Percentiles rank a stretch among this genome's conserved stretches.
Conservation (phyloP, 2,797 vertebrate species). For the Sciurus vulgaris region DNA sequence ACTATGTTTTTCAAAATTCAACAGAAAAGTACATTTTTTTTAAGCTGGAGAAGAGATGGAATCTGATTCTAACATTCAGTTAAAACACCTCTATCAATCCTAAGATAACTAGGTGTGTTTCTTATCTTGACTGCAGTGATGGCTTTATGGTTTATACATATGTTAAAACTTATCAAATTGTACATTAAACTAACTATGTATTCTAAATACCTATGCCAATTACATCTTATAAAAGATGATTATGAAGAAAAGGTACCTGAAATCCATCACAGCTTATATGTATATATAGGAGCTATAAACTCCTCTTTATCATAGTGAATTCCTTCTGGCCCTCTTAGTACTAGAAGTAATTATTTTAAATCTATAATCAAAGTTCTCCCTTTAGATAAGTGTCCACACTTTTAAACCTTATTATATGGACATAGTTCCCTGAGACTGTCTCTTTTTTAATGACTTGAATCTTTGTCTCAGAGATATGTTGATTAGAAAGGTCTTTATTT, state of each 20-base stretch:
- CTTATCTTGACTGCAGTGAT: neutral
- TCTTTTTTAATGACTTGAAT: slow-evolving; percentile 33
- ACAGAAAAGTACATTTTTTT: neutral
- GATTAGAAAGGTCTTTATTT: slow-evolving; percentile 32
- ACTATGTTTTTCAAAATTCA: neutral
- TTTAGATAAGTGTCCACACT: slow-evolving; percentile 1
- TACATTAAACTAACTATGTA: neutral
- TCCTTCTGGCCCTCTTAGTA: neutral
- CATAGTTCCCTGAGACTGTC: neutral
- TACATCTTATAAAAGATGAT: neutral
- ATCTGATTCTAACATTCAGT: neutral
- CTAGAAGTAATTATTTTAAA: neutral
- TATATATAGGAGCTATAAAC: neutral
- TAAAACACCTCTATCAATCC: neutral
- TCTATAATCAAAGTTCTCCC: slow-evolving; percentile 37
- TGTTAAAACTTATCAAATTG: neutral
- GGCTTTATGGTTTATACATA: neutral
- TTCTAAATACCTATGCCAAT: neutral
- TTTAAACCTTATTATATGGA: neutral
- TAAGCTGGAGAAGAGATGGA: neutral
- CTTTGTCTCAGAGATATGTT: slow-evolving; percentile 33
- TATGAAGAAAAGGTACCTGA: neutral
- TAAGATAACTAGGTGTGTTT: slow-evolving; percentile 11
- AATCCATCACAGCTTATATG: neutral
- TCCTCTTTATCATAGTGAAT: neutral